phyloP scores from a whole-genome alignment of 2,113 vertebrate genomes.

The Petroica traversi region DNA sequence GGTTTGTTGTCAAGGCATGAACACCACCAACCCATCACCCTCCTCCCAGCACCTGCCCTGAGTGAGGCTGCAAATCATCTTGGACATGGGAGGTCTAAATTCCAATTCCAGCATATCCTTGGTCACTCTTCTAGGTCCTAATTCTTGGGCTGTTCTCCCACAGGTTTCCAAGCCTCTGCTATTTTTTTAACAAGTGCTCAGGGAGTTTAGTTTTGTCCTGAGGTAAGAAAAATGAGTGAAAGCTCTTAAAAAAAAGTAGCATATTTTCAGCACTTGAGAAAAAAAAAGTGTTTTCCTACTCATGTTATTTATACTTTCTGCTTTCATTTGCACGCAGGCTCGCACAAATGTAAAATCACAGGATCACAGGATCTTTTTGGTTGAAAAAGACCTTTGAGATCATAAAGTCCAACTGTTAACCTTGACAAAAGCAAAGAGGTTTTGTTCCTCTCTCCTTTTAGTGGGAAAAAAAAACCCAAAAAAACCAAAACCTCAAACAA shows the following conservation, averaged over 20 bases:
- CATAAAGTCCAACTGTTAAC: neutral
- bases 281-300: neutral
- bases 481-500: neutral
- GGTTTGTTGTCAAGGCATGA: neutral
- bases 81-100: neutral
- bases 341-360: neutral
- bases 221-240: neutral
- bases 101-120: neutral
- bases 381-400: neutral
- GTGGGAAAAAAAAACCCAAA: rapidly evolving
- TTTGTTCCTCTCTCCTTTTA: neutral
- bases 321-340: neutral
- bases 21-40: neutral
- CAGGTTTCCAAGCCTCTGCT: rapidly evolving
- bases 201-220: neutral
- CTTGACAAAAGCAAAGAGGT: neutral
- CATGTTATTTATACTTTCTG: neutral
- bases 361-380: neutral
- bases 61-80: neutral
- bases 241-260: neutral
- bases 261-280: neutral
- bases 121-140: neutral
- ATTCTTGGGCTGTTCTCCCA: neutral
- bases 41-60: neutral
- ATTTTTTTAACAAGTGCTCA: neutral